A percentile compares a stretch with the other conserved stretches of the same genome.
These are phyloP conservation scores for Misgurnus mizolepis DNA, from an alignment of 2,113 vertebrate genomes.

Conservation along the genomic window DNA sequence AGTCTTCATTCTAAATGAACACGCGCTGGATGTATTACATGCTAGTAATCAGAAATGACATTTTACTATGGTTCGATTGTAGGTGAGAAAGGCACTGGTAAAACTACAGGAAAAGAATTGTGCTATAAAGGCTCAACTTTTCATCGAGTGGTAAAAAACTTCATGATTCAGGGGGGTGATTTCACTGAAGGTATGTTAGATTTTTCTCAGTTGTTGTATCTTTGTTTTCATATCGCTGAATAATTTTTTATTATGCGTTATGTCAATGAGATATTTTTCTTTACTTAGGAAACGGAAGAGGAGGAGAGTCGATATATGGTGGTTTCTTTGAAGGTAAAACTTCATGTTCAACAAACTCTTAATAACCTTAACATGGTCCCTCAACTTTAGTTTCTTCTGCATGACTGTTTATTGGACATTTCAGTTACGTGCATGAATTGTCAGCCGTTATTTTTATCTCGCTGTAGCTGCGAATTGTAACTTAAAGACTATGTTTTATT, in stretches of 20 bases:
- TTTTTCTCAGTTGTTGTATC: not conserved
- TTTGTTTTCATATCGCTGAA: not conserved
- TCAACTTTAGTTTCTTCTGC: slow-evolving; percentile 72
- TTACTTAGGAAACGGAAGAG: slow-evolving; percentile 91
- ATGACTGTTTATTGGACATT: slow-evolving; percentile 85
- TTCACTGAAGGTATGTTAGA: slow-evolving; percentile 89
- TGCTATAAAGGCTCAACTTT: slow-evolving; percentile 98
- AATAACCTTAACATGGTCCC: not conserved
- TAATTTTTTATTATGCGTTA: not conserved
- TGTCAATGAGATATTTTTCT: not conserved
- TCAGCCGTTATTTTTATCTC: slow-evolving; percentile 59
- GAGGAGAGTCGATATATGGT: slow-evolving; percentile 97
- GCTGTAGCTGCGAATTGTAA: slow-evolving; percentile 20
- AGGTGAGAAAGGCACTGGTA: slow-evolving; percentile 95
- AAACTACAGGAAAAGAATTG: slow-evolving; percentile 94
- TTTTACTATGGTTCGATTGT: slow-evolving; percentile 48
- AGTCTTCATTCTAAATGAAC: too few species aligned
- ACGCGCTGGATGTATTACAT: not conserved
- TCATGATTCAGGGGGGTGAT: slow-evolving; percentile 99
- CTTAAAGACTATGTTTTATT: slow-evolving; percentile 56
- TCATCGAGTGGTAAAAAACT: slow-evolving; percentile 98
- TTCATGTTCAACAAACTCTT: slow-evolving; percentile 39
- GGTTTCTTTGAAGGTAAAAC: slow-evolving; percentile 98
- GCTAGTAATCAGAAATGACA: not conserved
- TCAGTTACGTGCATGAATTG: slow-evolving; percentile 76